phyloP scores from a whole-genome alignment of 2,888 invertebrate genomes.

The Seira ritae region DNA sequence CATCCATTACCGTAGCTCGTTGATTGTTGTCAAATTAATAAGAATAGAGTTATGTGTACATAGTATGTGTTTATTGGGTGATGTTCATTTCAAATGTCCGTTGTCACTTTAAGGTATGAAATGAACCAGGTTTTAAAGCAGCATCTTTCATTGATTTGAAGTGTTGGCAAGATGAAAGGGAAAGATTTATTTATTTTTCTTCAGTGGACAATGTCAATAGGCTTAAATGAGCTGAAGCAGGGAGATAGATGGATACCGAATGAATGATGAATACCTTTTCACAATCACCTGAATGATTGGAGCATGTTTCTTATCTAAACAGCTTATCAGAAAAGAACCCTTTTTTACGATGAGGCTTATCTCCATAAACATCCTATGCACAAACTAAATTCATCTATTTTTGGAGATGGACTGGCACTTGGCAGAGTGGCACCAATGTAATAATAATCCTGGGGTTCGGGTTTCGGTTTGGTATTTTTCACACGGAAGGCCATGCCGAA shows the following conservation, averaged over 20 bases:
- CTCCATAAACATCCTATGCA: not conserved
- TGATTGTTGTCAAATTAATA: conserved; percentile 37
- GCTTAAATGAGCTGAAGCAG: not conserved
- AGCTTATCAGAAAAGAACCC: not conserved
- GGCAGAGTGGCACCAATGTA: not conserved
- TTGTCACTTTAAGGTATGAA: not conserved
- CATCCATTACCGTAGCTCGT: not conserved
- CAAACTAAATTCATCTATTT: not conserved
- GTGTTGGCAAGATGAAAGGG: not conserved
- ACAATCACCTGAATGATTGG: not conserved
- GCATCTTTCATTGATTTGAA: not conserved
- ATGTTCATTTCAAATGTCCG: not conserved
- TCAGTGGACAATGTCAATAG: not conserved
- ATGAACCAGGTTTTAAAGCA: not conserved
- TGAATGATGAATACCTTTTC: not conserved
- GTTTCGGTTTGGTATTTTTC: not conserved
- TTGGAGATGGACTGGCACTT: not conserved
- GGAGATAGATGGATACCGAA: too few species aligned
- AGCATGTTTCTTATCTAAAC: not conserved
- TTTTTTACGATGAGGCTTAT: not conserved
- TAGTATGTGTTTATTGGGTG: not conserved
- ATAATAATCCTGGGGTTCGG: not conserved
- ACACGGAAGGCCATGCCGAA: not conserved
- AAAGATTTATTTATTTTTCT: not conserved
- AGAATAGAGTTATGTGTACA: not conserved